A percentile compares a stretch with the other conserved stretches of the same genome.
phyloP scores from a whole-genome alignment of 2,113 vertebrate genomes.

The Morone saxatilis region DNA sequence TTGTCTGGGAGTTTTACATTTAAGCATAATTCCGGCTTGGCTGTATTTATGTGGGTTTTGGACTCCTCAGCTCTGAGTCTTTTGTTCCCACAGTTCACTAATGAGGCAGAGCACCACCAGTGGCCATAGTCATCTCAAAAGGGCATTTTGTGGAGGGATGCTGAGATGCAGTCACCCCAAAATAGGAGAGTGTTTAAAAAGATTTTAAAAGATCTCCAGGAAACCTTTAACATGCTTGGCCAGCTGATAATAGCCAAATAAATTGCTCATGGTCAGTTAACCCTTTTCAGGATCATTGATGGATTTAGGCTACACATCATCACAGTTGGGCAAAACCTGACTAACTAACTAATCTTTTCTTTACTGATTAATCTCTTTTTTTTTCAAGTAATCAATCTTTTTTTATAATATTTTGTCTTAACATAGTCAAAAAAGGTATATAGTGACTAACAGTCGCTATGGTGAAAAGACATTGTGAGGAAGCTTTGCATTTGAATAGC shows the following conservation, averaged over 20 bases:
- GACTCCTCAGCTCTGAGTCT: slow-evolving; percentile 33
- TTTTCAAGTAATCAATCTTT: neutral
- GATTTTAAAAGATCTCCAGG: slow-evolving; percentile 27
- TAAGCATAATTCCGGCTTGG: slow-evolving; percentile 60
- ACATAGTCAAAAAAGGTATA: neutral
- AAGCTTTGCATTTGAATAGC: neutral
- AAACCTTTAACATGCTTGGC: slow-evolving; percentile 30
- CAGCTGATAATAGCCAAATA: slow-evolving; percentile 11
- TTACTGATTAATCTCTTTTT: neutral
- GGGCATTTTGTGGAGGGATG: slow-evolving; percentile 9
- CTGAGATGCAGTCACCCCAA: slow-evolving; percentile 6
- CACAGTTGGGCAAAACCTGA: neutral
- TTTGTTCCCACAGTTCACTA: slow-evolving; percentile 60
- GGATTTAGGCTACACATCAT: slow-evolving; percentile 16
- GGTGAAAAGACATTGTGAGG: no score
- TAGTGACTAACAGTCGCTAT: neutral
- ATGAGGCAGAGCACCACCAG: slow-evolving; percentile 44
- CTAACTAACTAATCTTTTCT: neutral
- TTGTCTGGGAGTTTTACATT: slow-evolving; percentile 78
- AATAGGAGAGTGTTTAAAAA: slow-evolving; percentile 12
- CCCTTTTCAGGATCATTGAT: neutral
- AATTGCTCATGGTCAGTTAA: slow-evolving; percentile 24
- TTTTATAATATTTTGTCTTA: neutral
- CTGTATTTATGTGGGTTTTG: slow-evolving; percentile 65
- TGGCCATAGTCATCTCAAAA: slow-evolving; percentile 23